Base-by-base conservation (phyloP, 2,888 invertebrate species). In the Mythimna lalbum region DNA sequence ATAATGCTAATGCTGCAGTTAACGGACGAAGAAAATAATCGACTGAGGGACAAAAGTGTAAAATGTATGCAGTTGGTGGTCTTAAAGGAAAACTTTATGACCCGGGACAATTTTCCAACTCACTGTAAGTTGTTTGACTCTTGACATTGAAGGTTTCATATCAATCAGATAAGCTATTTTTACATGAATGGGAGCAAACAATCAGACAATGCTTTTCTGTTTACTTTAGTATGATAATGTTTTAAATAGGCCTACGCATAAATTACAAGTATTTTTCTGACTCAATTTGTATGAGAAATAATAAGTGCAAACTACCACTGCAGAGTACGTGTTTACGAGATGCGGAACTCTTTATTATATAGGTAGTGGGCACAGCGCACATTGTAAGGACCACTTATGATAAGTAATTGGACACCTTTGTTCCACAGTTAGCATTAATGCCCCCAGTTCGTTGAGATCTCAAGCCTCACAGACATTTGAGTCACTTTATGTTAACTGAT, bases 341-440 rank as follows among this genome's bases (percentile, higher is more conserved):
- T 66, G 63, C 69, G 66, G 73, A 78, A 65, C 66, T 64, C 59
- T 67, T 33, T 69, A 49, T 62, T 65, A 62, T 36, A 12, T 62
- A 63, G 55, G 52, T 52, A 56, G 69, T 57, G 63, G 76, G 63
- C 47, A 57, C 60, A 49, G 27, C 69, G 55, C 57, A 76, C 60
- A 39, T 71, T 66, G 59, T 77, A 63, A 65, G 23, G 70, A 33
- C 49, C 81, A 78, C 63, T 77, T 60, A 61, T 57, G 62, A 52
- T 70, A 61, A 61, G 77, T 78, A 77, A 78, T 78, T 78, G 81
- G 78, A 78, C 60, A 66, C 60, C 65, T 81, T 81, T 81, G 81
- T 78, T 81, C 71, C 60, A 63, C 39, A 65, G 53, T 76, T 50
- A 69, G 27, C 23, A 70, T 57, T 62, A 64, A 76, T 62, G 53